Base-by-base conservation (phyloP, 2,888 invertebrate species). In the Scaeva pyrastri region DNA sequence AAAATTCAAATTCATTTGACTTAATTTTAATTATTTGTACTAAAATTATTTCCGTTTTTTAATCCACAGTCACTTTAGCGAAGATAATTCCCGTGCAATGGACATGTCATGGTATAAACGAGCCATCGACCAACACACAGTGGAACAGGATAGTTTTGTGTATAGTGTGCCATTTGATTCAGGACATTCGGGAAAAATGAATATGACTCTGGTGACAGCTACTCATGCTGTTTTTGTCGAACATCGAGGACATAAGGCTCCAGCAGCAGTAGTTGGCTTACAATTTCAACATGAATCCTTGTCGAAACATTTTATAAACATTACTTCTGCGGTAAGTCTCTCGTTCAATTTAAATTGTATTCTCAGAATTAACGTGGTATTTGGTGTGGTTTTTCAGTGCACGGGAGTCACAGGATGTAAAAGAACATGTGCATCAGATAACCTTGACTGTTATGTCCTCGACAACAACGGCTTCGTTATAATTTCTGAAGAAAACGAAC, bases 391-490 rank as follows among this genome's bases (percentile, higher is more conserved):
- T 39, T 10, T 26, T n/a, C n/a, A 92, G 92, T 97, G 97, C 90
- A 95, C 96, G 19, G 94, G 94, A 14, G 94, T 94, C 74, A 94
- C 95, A 2, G 95, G 94, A 62, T 97, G 97, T 90, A 96, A 96
- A 90, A 97, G 97, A 90, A 97, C 96, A 1, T 97, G 97, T 90
- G 97, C 96, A 16, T 97, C 97, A 11, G 96, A 96, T 88, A 97
- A 97, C 89, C 93, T 98, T 31, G 97, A 98, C 91, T 98, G 98
- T 91, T 98, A 98, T 91, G 96, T 98, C 43, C 93, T 98, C 75
- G 98, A 98, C 91, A 98, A 98, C 93, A 98, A 97, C 91, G 98
- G 98, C 14, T 98, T 98, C 91, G 96, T 98, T 70, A 96, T 98
- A 71, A 95, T 98, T 48, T 98, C 98, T 0, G 97, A 98, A 92